Evolutionary conservation across 2,888 invertebrate genomes (phyloP).

Genomic region (Eurytoma adleriae): DNA sequence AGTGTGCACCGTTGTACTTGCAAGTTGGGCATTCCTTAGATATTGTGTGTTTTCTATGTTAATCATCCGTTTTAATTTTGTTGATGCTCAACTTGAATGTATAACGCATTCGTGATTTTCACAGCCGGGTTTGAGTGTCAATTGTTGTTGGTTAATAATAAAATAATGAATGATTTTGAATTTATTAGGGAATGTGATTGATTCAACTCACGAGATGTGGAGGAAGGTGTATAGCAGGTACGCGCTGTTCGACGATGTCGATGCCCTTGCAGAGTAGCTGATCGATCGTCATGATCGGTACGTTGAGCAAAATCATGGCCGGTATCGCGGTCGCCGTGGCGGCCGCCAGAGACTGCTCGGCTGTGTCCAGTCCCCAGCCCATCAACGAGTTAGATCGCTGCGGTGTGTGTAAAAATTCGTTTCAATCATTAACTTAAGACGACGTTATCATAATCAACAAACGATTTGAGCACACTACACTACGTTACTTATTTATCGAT

Average conservation of each 20-base stretch:
- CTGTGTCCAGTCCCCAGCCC: slow-evolving; percentile 86
- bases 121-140: background rate
- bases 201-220: slow-evolving; percentile 85
- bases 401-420: background rate
- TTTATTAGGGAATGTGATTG: background rate
- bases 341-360: slow-evolving; percentile 85
- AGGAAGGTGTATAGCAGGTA: slow-evolving; percentile 89
- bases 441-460: too few relatives aligned
- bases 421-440: too few relatives aligned
- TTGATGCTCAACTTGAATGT: too few relatives aligned
- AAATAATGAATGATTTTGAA: too few relatives aligned
- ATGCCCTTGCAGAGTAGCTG: slow-evolving; percentile 88
- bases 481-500: background rate
- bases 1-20: too few relatives aligned
- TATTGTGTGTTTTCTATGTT: too few relatives aligned
- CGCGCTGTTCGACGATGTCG: slow-evolving; percentile 89
- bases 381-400: slow-evolving; percentile 85
- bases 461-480: too few relatives aligned
- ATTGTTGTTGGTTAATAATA: too few relatives aligned
- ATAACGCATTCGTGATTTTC: background rate
- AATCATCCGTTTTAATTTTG: too few relatives aligned
- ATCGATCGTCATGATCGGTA: slow-evolving; percentile 85
- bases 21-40: too few relatives aligned
- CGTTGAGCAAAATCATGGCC: slow-evolving; percentile 80
- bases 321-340: slow-evolving; percentile 87